These are phyloP conservation scores for Megalonaias nervosa DNA, from an alignment of 1,140 invertebrate species.

Conservation along the genomic window DNA sequence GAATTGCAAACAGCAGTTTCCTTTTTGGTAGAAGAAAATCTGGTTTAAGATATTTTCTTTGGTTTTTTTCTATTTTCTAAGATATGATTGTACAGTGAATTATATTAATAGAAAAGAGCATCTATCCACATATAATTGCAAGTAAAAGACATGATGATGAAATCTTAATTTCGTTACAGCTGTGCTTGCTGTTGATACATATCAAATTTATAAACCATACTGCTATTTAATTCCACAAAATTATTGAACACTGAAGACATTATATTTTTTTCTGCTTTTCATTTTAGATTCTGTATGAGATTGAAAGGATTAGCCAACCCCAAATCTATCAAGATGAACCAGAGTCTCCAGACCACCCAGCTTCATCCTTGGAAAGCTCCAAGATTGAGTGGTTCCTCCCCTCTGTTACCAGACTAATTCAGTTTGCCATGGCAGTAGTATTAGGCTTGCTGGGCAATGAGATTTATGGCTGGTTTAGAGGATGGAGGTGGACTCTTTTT, in stretches of 20 bases:
- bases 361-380: constrained; percentile 6
- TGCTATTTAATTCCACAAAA: too few species aligned
- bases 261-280: neutral
- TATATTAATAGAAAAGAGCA: too few species aligned
- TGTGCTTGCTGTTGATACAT: too few species aligned
- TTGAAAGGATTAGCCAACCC: constrained; percentile 36
- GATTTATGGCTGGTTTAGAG: constrained; percentile 11
- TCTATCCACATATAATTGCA: too few species aligned
- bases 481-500: constrained; percentile 18
- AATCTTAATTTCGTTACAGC: too few species aligned
- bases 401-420: constrained; percentile 2
- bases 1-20: too few species aligned
- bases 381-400: constrained; percentile 26
- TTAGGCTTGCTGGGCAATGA: constrained; percentile 13
- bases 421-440: neutral
- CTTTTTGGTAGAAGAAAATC: too few species aligned
- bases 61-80: too few species aligned
- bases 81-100: too few species aligned
- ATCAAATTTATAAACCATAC: too few species aligned
- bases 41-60: too few species aligned
- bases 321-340: constrained; percentile 57
- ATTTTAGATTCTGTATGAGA: constrained; percentile 43
- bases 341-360: constrained; percentile 35
- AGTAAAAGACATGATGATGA: too few species aligned
- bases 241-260: neutral